Base-by-base conservation (phyloP, 2,888 invertebrate genomes). In the Autographa pulchrina region DNA sequence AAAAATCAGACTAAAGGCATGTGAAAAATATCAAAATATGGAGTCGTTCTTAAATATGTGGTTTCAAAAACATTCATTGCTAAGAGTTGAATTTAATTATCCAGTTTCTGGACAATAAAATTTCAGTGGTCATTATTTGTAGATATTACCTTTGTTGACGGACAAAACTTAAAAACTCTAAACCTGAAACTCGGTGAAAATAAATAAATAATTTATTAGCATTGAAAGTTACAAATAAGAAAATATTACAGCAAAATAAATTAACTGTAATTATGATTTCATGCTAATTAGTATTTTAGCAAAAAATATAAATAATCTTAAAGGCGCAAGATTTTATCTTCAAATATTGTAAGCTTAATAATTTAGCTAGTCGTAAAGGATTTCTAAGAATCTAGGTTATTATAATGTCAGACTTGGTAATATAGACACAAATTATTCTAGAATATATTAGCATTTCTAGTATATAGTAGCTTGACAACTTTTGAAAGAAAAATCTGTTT, bases 331-430 rank as follows among this genome's bases (percentile, higher is more conserved):
- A n/a, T 48, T 56, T 25, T 25, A 56, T 56, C 54, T 13, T 48
- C 25, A 56, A 11, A 20, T 56, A 25, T 31, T 59, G 3, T 59
- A 59, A 59, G 52, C 41, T 62, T 61, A 56, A 65, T 52, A n/a
- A 58, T 72, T 72, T 64, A 66, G 14, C 16, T 41, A 56, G 48
- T 8, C 25, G 25, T 31, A 59, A 61, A 80, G 71, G 66, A 72
- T 77, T 62, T 56, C 68, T 18, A 63, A 68, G 70, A 63, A 83
- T 81, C 64, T 76, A 70, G 84, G 84, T 70, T 78, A 81, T 70
- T 72, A 78, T 72, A 81, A 72, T 83, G 62, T 68, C 73, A 74
- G 70, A 58, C 58, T 73, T 48, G 35, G 61, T 52, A 68, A 72
- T 62, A 43, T 7, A 61, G 65, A 25, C 41, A 35, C 32, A 43